phyloP scores from a whole-genome alignment of 2,797 vertebrate genomes.

The Cossypha niveicapilla region DNA sequence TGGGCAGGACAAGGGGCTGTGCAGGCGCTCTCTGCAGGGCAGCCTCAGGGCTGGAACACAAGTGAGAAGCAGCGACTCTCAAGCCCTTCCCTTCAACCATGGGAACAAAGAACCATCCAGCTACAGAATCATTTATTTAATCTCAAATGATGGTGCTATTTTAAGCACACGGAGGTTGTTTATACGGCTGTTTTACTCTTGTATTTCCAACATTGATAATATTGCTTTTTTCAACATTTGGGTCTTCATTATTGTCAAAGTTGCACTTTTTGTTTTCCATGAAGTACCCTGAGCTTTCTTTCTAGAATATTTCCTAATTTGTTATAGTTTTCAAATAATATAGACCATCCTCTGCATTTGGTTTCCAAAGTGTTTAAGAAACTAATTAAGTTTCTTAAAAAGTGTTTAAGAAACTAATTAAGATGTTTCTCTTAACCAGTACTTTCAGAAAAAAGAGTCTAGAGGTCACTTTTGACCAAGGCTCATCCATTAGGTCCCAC shows the following conservation, averaged over 20 bases:
- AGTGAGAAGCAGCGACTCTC: accelerated
- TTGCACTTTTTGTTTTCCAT: not conserved
- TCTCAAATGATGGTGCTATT: not conserved
- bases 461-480: not conserved
- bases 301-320: not conserved
- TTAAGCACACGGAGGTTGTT: not conserved
- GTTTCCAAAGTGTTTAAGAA: not conserved
- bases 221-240: not conserved
- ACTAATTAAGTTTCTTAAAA: no score
- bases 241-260: not conserved
- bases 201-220: accelerated
- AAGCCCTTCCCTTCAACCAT: accelerated
- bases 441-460: not conserved
- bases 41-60: not conserved
- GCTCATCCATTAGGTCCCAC: not conserved
- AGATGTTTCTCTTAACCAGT: not conserved
- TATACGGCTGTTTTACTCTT: accelerated
- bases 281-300: not conserved
- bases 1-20: accelerated
- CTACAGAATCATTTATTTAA: not conserved
- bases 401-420: not conserved
- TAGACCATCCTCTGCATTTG: not conserved
- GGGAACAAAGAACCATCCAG: not conserved
- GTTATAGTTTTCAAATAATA: not conserved
- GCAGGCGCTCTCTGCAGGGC: not conserved